A percentile compares a stretch with the other conserved stretches of the same genome.
These are phyloP conservation scores for Drosophila kanekoi DNA, from an alignment of 2,888 invertebrate species.

Conservation along the genomic window DNA sequence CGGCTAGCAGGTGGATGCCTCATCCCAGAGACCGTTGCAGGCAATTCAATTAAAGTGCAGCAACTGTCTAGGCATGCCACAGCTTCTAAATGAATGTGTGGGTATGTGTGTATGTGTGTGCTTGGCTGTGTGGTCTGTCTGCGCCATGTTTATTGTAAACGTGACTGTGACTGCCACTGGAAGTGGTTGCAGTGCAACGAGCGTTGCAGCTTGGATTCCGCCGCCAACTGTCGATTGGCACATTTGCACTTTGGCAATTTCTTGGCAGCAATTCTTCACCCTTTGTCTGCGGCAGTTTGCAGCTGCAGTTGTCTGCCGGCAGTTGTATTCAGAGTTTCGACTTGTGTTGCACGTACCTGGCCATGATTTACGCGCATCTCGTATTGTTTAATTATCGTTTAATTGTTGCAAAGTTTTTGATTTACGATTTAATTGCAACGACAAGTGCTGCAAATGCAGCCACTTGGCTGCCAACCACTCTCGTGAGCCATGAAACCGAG, in stretches of 20 bases:
- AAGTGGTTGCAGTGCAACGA: constrained; percentile 17
- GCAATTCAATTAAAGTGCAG: constrained; percentile 75
- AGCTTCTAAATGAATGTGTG: constrained; percentile 8
- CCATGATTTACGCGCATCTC: constrained; percentile 71
- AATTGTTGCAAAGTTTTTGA: constrained; percentile 77
- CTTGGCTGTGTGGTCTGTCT: constrained; percentile 21
- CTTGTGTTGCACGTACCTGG: constrained; percentile 36
- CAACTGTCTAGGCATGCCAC: constrained; percentile 48
- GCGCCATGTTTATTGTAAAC: constrained; percentile 70
- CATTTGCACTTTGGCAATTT: constrained; percentile 76
- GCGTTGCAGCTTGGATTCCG: constrained; percentile 38
- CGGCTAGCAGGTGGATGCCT: constrained; percentile 21
- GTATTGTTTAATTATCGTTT: constrained; percentile 77
- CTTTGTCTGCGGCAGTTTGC: constrained; percentile 27
- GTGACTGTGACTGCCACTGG: constrained; percentile 64
- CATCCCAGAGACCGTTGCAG: constrained; percentile 6
- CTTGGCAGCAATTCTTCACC: constrained; percentile 44
- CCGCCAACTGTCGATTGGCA: constrained; percentile 74
- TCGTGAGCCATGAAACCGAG: constrained; percentile 40
- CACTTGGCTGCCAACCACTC: constrained; percentile 21
- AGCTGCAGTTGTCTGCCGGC: constrained; percentile 22
- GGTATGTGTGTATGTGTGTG: constrained; percentile 19
- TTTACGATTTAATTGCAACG: constrained; percentile 77
- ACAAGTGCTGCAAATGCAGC: constrained; percentile 60
- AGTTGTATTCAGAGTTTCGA: constrained; percentile 34